Evolutionary conservation across 2,113 vertebrate species (phyloP), one percentile per base, ranked within the genome.

Genomic region (Psilopsiagon aurifrons): DNA sequence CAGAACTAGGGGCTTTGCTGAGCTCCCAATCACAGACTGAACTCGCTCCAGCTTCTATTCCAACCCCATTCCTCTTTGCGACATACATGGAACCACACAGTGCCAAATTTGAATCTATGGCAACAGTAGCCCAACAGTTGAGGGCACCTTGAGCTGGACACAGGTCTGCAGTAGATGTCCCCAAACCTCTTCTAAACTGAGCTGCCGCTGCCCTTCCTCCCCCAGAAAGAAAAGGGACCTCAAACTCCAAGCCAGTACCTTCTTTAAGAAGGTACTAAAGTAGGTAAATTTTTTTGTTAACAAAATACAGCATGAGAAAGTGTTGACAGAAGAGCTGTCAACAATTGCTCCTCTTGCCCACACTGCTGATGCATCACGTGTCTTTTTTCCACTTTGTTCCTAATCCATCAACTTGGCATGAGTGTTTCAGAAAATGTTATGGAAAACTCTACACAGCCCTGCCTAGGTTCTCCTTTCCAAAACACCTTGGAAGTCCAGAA

Each of bases 71-170:
- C 33, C 44, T 47, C 71, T 51, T 35, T 43, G 20, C 1, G 1
- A 68, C 4, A 0, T 37, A 55, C 43, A 49, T 1, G 22, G 16
- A 94, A 17, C 10, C 41, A 69, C 0, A 0, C 1, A 4, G 16
- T 13, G 29, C 13, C 24, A 84, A 37, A 37, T n/a, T 35, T 11
- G 8, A 73, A 77, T 37, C 22, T 28, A 66, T 3, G 2, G 44
- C 55, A 59, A 35, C 6, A 0, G 29, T 0, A 47, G 23, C 10
- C 33, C 47, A 75, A 85, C 41, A 57, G 41, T 4, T 16, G 37
- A 88, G 33, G 39, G 49, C 10, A 87, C 43, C 15, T 18, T 33
- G 25, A 87, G 35, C 37, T 37, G 60, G 33, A 17, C 44, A 81
- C 39, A 90, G 54, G 27, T 84, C 60, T 82, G 64, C 55, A 84